phyloP scores from a whole-genome alignment of 2,797 vertebrate species.

The Notoglanidium macrostoma region DNA sequence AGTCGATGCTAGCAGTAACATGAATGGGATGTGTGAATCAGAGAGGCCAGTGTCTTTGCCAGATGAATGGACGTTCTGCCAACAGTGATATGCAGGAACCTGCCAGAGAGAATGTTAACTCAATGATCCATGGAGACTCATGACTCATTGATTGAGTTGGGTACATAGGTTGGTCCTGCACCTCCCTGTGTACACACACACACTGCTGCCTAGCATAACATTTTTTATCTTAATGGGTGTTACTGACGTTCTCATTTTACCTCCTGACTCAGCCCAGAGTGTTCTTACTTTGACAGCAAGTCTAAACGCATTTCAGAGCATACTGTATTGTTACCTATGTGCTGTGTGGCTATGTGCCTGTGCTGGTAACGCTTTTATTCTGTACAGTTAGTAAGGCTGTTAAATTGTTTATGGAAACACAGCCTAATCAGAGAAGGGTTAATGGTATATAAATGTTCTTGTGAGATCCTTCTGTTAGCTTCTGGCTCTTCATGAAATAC shows the following conservation, averaged over 20 bases:
- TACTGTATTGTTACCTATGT: constrained; percentile 6
- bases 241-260: constrained; percentile 34
- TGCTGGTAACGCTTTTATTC: not conserved
- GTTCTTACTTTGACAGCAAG: not conserved
- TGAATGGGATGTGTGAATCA: constrained; percentile 14
- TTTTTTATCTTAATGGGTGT: constrained; percentile 11
- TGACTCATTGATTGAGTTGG: constrained; percentile 63
- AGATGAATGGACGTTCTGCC: constrained; percentile 35
- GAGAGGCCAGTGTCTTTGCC: constrained; percentile 4
- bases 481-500: not conserved
- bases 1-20: not conserved
- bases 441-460: not conserved
- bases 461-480: not conserved
- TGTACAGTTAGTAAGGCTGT: not conserved
- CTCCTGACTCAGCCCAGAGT: constrained; percentile 21
- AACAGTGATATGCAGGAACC: constrained; percentile 50
- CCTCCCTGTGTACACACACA: constrained; percentile 11
- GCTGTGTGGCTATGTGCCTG: too few relatives aligned
- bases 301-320: constrained; percentile 16
- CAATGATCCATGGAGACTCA: constrained; percentile 56
- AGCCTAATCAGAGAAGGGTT: not conserved
- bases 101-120: constrained; percentile 41
- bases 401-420: not conserved
- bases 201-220: not conserved
- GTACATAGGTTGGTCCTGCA: constrained; percentile 15